These are phyloP conservation scores for Drosophila santomea DNA, from an alignment of 1,140 invertebrate species.

Conservation along the genomic window DNA sequence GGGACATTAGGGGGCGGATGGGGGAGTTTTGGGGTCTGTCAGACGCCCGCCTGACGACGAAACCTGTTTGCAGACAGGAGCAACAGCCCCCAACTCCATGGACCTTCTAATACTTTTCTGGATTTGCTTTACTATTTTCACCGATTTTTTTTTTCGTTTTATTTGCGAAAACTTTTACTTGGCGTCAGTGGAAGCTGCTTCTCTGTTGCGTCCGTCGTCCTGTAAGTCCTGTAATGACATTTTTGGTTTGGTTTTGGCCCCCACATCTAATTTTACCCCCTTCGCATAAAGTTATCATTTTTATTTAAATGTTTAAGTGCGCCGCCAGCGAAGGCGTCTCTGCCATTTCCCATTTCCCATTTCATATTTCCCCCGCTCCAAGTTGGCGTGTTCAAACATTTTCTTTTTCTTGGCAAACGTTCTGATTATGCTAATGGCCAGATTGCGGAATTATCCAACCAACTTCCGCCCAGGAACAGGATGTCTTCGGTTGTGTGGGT, in stretches of 20 bases:
- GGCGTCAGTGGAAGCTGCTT: slow-evolving; percentile 62
- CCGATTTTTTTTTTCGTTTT: slow-evolving; percentile 12
- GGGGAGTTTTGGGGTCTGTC: slow-evolving; percentile 13
- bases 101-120: slow-evolving; percentile 67
- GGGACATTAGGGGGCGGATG: slow-evolving; percentile 11
- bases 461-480: slow-evolving; percentile 42
- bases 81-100: slow-evolving; percentile 28
- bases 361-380: background rate
- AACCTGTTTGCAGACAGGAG: slow-evolving; percentile 73
- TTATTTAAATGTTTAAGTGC: slow-evolving; percentile 82
- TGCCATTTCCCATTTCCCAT: background rate
- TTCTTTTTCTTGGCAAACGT: slow-evolving; percentile 52
- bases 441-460: slow-evolving; percentile 50
- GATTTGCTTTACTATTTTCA: slow-evolving; percentile 44
- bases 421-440: slow-evolving; percentile 77
- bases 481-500: slow-evolving; percentile 32
- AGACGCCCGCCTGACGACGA: slow-evolving; percentile 62
- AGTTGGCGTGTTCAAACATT: slow-evolving; percentile 48
- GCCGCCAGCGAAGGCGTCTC: slow-evolving; percentile 16
- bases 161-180: slow-evolving; percentile 73
- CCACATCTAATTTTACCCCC: slow-evolving; percentile 62
- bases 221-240: slow-evolving; percentile 72
- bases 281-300: slow-evolving; percentile 83
- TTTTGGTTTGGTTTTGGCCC: slow-evolving; percentile 45
- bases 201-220: slow-evolving; percentile 63